Conservation (phyloP, 2,888 invertebrate genomes). For the Drosophila lutescens region DNA sequence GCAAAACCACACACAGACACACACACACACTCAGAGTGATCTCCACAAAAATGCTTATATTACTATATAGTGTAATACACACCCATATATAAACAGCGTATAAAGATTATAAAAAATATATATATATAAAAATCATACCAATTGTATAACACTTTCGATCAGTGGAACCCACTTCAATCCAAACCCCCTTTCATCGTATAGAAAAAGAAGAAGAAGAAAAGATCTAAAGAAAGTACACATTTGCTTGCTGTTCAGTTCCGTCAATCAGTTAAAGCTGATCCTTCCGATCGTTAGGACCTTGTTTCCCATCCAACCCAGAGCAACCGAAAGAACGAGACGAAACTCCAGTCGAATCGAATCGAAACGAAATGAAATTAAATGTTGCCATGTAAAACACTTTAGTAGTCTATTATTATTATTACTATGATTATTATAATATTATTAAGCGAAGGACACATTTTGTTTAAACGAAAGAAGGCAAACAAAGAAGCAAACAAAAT, state of each 20-base stretch:
- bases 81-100: conserved; percentile 43
- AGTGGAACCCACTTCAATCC: neutral
- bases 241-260: conserved; percentile 41
- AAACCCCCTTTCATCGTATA: conserved; percentile 4
- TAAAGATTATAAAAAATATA: conserved; percentile 45
- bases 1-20: conserved; percentile 37
- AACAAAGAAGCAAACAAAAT: conserved; percentile 55
- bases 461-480: conserved; percentile 56
- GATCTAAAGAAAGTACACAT: conserved; percentile 7
- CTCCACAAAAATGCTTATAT: conserved; percentile 46
- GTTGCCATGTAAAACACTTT: conserved; percentile 76
- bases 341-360: conserved; percentile 16
- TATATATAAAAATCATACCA: conserved; percentile 48
- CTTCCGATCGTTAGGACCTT: conserved; percentile 38
- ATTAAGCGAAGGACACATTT: conserved; percentile 64
- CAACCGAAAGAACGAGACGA: conserved; percentile 24
- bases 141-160: conserved; percentile 37
- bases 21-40: conserved; percentile 38
- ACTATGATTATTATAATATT: conserved; percentile 54
- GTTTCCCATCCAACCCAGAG: conserved; percentile 18
- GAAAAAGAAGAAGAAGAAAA: conserved; percentile 16
- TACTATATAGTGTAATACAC: conserved; percentile 39
- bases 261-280: conserved; percentile 28
- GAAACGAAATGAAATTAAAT: conserved; percentile 64
- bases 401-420: conserved; percentile 65